phyloP scores from a whole-genome alignment of 2,888 invertebrate genomes.

The Anoplius nigerrimus region DNA sequence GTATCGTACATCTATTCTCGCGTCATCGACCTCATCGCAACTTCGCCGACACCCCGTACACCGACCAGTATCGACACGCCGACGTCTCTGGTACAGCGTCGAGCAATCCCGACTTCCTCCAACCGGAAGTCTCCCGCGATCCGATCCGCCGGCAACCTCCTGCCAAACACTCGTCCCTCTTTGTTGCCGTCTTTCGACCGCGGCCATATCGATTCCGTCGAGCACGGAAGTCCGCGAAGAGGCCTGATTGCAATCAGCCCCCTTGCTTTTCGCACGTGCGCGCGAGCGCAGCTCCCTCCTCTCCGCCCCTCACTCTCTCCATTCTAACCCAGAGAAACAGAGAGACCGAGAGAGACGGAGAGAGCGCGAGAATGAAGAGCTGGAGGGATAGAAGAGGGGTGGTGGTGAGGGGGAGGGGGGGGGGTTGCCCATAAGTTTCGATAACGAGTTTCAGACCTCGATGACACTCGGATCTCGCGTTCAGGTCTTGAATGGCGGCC shows the following conservation, averaged over 20 bases:
- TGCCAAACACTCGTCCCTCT: background rate
- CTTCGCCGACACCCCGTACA: too few species aligned
- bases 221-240: constrained; percentile 64
- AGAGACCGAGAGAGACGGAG: too few species aligned
- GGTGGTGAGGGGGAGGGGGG: too few species aligned
- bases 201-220: constrained; percentile 34
- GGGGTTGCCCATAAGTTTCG: constrained; percentile 53
- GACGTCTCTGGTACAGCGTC: too few species aligned
- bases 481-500: constrained; percentile 47
- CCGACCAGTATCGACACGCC: too few species aligned
- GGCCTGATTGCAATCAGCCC: constrained; percentile 71
- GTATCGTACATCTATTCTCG: too few species aligned
- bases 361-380: too few species aligned
- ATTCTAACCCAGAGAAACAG: too few species aligned
- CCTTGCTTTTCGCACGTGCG: constrained; percentile 53
- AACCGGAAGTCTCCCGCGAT: background rate
- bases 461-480: constrained; percentile 52
- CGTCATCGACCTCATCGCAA: too few species aligned
- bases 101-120: background rate
- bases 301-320: too few species aligned
- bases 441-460: constrained; percentile 56
- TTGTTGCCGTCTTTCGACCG: constrained; percentile 7
- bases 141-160: background rate
- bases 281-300: constrained; percentile 18
- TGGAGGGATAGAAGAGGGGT: too few species aligned